Evolutionary conservation across 2,113 vertebrate genomes (phyloP).

Genomic region (Nycticebus coucang): DNA sequence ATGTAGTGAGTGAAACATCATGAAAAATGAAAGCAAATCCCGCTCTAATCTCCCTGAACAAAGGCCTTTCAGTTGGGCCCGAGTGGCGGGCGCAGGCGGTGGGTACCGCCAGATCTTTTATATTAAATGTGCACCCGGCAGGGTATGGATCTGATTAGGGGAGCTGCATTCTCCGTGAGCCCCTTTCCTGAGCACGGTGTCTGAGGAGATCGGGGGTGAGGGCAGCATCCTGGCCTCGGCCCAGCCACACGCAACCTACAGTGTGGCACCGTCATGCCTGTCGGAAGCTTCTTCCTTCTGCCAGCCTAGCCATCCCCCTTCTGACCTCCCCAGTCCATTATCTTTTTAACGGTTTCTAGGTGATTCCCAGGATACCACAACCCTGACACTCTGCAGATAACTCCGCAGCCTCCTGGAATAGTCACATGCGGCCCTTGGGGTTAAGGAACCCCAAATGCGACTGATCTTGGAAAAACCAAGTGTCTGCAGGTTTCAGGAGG

Average conservation of each 20-base stretch:
- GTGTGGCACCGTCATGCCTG: accelerated
- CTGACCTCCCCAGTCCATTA: accelerated
- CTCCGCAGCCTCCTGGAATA: slow-evolving; percentile 47
- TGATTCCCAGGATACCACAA: not conserved
- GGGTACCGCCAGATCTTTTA: slow-evolving; percentile 85
- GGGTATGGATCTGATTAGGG: slow-evolving; percentile 85
- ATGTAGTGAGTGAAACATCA: slow-evolving; percentile 85
- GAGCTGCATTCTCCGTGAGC: slow-evolving; percentile 14
- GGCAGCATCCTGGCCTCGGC: not conserved
- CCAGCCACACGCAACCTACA: accelerated
- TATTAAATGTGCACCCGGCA: slow-evolving; percentile 83
- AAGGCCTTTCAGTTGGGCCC: slow-evolving; percentile 86
- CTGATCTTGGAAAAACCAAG: slow-evolving; percentile 11
- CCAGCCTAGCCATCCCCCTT: not conserved
- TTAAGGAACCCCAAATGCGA: slow-evolving; percentile 42
- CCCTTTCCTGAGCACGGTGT: slow-evolving; percentile 25
- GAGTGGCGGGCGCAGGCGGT: slow-evolving; percentile 75
- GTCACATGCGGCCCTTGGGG: slow-evolving; percentile 40
- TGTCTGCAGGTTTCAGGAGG: not conserved
- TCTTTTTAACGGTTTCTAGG: not conserved
- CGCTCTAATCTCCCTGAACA: slow-evolving; percentile 85
- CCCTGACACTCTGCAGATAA: not conserved
- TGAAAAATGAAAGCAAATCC: slow-evolving; percentile 85
- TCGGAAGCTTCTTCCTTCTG: not conserved
- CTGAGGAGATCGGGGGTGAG: slow-evolving; percentile 10